Evolutionary conservation across 2,888 invertebrate genomes (phyloP).

Genomic region (Cetonia aurata): DNA sequence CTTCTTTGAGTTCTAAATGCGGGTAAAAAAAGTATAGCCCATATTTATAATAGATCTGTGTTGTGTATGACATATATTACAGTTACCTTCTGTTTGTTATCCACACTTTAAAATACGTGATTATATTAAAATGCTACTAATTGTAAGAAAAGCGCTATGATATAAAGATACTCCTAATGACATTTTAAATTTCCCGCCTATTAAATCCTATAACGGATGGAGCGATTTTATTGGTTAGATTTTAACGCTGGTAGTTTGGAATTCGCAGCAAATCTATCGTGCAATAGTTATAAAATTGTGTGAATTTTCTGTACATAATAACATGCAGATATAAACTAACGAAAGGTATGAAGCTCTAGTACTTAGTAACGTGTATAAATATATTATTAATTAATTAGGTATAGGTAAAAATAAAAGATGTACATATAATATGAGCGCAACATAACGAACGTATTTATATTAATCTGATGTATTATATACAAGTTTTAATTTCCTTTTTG

Average conservation of each 20-base stretch:
- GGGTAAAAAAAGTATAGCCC: conserved; percentile 30
- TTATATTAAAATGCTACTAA: too few species aligned
- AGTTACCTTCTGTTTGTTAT: too few species aligned
- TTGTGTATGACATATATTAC: conserved; percentile 1
- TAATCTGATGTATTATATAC: conserved; percentile 8
- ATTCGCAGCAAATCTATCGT: background rate
- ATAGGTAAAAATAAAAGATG: background rate
- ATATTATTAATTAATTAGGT: background rate
- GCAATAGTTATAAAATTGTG: conserved; percentile 6
- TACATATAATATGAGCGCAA: conserved; percentile 4
- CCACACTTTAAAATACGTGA: too few species aligned
- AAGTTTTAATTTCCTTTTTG: conserved; percentile 20
- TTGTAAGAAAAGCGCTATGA: background rate
- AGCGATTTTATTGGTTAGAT: background rate
- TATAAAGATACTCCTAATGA: background rate
- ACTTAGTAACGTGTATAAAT: conserved; percentile 9
- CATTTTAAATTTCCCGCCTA: conserved; percentile 2
- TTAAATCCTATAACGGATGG: background rate
- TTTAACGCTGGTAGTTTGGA: too few species aligned
- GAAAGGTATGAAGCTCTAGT: background rate
- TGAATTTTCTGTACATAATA: background rate
- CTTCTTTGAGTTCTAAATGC: conserved; percentile 37
- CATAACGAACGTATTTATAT: conserved; percentile 20
- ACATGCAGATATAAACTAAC: background rate
- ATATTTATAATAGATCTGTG: conserved; percentile 4